Evolutionary conservation across 1,140 invertebrate genomes (phyloP), one percentile per base, ranked within the genome.

Genomic region (Eueides isabella): DNA sequence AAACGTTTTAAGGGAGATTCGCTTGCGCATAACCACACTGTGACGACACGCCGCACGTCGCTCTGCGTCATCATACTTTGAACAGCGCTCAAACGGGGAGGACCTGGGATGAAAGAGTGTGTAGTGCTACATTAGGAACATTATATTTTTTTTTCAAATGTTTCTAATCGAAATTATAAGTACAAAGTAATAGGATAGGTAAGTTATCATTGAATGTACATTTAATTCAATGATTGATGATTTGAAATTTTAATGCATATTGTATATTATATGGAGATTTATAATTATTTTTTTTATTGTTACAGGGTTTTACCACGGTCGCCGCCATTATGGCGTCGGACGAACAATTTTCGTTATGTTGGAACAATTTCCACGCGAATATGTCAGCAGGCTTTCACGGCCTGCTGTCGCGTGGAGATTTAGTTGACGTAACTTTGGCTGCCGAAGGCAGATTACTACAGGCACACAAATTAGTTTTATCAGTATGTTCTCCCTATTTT

Each of bases 401-500:
- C 82, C 94, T 96, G 83, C 90, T 97, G 83, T 95, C 96, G 82
- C 95, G 96, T 86, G 96, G 96, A 81, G 96, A 97, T 85, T 93
- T 97, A 82, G 96, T 97, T 76, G 97, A 97, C 87, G 97, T 97
- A 77, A 97, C 97, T 12, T 90, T 97, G 79, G 96, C 97, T 74
- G 97, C 96, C 81, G 96, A 97, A 89, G 97, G 97, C 77, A 95
- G 96, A 79, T 95, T 96, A 85, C 90, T 97, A 65, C 96, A 97
- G 90, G 97, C 97, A 77, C 97, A 97, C 91, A 97, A 97, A 91
- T 91, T 97, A 87, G 96, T 97, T 83, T 92, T 98, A 76, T 97
- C 97, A 76, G 96, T 97, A 76, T 97, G 97, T 93, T 97, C 96
- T 89, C 96, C 97, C 48, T 98, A 97, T 92, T 97, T 98, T 88